Conservation (phyloP, 2,888 invertebrate species). For the Netelia inedita region DNA sequence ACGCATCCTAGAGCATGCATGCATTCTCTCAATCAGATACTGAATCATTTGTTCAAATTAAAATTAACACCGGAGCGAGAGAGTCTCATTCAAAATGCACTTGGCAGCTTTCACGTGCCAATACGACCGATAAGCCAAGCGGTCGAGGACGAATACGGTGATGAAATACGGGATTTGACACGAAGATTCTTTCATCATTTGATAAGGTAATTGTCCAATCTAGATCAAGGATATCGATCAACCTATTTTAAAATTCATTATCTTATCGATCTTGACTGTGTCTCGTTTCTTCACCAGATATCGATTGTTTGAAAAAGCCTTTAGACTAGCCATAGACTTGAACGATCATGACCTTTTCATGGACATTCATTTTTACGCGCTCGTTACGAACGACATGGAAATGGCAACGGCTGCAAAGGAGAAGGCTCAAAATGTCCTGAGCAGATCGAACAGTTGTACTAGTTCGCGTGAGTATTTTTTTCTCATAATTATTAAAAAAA, state of each 20-base stretch:
- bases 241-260: neutral
- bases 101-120: constrained; percentile 93
- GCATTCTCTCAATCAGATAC: constrained; percentile 90
- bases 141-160: constrained; percentile 91
- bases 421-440: constrained; percentile 87
- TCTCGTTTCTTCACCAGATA: constrained; percentile 85
- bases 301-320: constrained; percentile 92
- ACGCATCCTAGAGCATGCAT: constrained; percentile 91
- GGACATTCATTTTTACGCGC: constrained; percentile 93
- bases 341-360: constrained; percentile 94
- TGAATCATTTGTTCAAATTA: constrained; percentile 88
- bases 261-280: constrained; percentile 36
- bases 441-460: constrained; percentile 83
- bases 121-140: constrained; percentile 89
- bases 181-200: constrained; percentile 95
- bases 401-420: constrained; percentile 90
- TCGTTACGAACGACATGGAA: constrained; percentile 87
- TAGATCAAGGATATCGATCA: neutral
- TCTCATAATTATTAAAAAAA: neutral
- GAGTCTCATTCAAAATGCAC: constrained; percentile 89
- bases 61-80: constrained; percentile 88
- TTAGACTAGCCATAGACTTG: constrained; percentile 94
- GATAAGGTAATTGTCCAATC: constrained; percentile 87
- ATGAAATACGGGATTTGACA: constrained; percentile 93
- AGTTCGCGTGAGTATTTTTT: constrained; percentile 81